A percentile compares a stretch with the other conserved stretches of the same genome.
Evolutionary conservation across 2,888 invertebrate species (phyloP).

Genomic region (Caenorhabditis auriculariae): DNA sequence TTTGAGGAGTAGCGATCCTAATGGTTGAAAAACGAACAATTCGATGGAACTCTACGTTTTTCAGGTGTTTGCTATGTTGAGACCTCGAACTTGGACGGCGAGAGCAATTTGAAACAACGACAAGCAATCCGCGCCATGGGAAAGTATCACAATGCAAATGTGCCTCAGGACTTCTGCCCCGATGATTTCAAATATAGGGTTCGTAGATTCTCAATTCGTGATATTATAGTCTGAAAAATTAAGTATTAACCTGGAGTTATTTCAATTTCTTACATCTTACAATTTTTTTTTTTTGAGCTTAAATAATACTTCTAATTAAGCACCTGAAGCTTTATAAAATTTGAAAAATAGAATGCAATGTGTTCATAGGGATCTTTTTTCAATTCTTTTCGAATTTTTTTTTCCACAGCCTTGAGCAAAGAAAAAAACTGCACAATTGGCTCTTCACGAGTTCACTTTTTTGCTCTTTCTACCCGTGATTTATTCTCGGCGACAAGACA

Average conservation of each 20-base stretch:
- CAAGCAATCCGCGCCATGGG: constrained; percentile 74
- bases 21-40: constrained; percentile 11
- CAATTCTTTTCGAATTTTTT: too few relatives aligned
- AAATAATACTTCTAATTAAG: too few relatives aligned
- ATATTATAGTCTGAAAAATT: neutral
- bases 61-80: constrained; percentile 89
- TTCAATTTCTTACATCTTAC: neutral
- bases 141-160: constrained; percentile 67
- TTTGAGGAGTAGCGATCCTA: constrained; percentile 65
- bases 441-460: too few relatives aligned
- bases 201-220: neutral
- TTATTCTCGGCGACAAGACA: too few relatives aligned
- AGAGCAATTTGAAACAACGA: constrained; percentile 89
- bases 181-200: constrained; percentile 42
- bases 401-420: too few relatives aligned
- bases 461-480: too few relatives aligned
- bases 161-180: constrained; percentile 37
- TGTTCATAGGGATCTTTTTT: too few relatives aligned
- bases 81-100: constrained; percentile 92
- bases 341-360: too few relatives aligned
- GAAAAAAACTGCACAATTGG: too few relatives aligned
- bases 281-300: neutral
- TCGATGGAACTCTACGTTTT: neutral
- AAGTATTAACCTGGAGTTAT: neutral
- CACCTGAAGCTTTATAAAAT: too few relatives aligned